Percentiles rank a stretch among this genome's conserved stretches.
These are phyloP conservation scores for Poecilobothrus nobilitatus DNA, from an alignment of 2,888 invertebrate genomes.

Conservation along the genomic window DNA sequence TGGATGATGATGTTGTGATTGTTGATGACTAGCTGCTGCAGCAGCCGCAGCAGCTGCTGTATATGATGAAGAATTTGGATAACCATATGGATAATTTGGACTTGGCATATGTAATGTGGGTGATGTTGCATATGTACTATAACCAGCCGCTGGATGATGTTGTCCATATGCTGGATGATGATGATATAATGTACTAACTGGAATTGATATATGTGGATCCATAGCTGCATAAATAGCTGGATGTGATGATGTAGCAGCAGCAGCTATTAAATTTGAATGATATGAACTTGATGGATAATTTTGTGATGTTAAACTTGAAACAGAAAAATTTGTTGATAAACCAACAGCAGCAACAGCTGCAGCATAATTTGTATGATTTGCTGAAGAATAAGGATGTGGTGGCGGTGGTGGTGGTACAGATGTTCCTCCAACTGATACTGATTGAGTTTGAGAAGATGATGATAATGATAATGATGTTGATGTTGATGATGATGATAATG, in stretches of 20 bases:
- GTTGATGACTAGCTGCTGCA: slow-evolving; percentile 15
- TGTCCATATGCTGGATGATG: slow-evolving; percentile 39
- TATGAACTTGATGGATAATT: slow-evolving; percentile 33
- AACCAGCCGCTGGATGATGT: slow-evolving; percentile 30
- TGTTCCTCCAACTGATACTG: not conserved
- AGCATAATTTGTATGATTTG: not conserved
- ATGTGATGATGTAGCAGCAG: slow-evolving; percentile 31
- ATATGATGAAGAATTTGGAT: slow-evolving; percentile 31
- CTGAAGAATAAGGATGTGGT: not conserved
- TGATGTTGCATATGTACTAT: slow-evolving; percentile 29
- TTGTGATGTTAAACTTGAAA: slow-evolving; percentile 43
- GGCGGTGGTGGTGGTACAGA: not conserved
- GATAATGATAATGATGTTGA: slow-evolving; percentile 12
- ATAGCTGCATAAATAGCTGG: slow-evolving; percentile 38
- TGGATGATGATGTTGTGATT: slow-evolving; percentile 12
- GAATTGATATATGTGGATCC: slow-evolving; percentile 42
- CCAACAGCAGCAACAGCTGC: slow-evolving; percentile 18
- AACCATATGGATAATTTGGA: slow-evolving; percentile 57
- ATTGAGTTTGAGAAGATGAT: not conserved
- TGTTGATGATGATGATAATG: slow-evolving; percentile 16
- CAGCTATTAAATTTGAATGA: slow-evolving; percentile 44
- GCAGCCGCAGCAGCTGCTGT: slow-evolving; percentile 21
- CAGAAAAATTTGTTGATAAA: slow-evolving; percentile 42
- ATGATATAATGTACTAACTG: slow-evolving; percentile 45
- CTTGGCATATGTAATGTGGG: slow-evolving; percentile 56